Percentiles rank a stretch among this genome's conserved stretches.
Evolutionary conservation across 2,113 vertebrate genomes (phyloP).

Genomic region (Toxostoma redivivum): DNA sequence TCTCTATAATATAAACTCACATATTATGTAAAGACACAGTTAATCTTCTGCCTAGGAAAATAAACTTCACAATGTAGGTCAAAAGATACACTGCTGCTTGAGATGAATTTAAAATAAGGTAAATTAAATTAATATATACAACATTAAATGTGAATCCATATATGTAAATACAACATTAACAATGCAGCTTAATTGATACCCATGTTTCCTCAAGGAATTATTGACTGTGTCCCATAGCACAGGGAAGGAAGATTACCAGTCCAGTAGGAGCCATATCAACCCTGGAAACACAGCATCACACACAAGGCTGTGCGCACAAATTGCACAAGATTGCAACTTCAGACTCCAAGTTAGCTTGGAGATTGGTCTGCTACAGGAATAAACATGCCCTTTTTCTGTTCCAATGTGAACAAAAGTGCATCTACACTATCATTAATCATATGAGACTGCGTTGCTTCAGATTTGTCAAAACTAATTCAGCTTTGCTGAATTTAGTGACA

Average conservation of each 20-base stretch:
- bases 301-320: fast-evolving
- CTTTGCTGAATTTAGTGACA: neutral
- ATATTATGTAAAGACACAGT: neutral
- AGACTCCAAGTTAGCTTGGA: neutral
- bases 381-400: neutral
- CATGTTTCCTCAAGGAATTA: neutral
- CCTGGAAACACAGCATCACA: neutral
- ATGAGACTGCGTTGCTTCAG: neutral
- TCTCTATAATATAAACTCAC: neutral
- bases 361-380: neutral
- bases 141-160: neutral
- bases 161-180: neutral
- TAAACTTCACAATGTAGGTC: neutral
- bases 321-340: neutral
- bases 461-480: constrained; percentile 23
- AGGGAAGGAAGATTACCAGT: neutral
- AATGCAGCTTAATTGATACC: neutral
- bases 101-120: neutral
- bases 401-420: neutral
- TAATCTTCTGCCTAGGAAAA: neutral
- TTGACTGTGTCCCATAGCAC: neutral
- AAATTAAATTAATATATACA: neutral
- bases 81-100: neutral
- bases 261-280: neutral
- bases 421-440: neutral